phyloP scores from a whole-genome alignment of 2,113 vertebrate species.

The Indicator maculatus region DNA sequence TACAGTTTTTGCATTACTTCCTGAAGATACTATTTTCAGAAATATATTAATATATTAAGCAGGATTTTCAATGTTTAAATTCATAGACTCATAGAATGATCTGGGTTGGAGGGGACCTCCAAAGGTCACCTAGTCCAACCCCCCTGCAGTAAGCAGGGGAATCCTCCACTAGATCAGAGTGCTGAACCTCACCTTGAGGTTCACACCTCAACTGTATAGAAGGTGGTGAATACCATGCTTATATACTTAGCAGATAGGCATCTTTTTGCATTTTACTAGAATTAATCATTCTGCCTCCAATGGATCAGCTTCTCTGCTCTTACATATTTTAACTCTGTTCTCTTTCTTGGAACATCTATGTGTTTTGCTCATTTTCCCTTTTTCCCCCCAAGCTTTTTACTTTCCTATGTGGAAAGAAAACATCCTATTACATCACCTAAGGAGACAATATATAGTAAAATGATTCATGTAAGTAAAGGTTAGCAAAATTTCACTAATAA shows the following conservation, averaged over 20 bases:
- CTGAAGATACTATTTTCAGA: neutral
- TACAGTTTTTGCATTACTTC: neutral
- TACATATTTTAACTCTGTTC: neutral
- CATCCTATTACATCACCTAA: fast-evolving
- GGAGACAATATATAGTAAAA: neutral
- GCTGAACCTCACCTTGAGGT: too few relatives aligned
- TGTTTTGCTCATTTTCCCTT: neutral
- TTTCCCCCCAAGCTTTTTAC: neutral
- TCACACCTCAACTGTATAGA: neutral
- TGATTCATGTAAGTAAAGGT: neutral
- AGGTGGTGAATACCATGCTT: neutral
- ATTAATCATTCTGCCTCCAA: neutral
- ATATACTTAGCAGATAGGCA: neutral
- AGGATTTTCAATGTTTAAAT: neutral
- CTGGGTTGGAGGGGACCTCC: too few relatives aligned
- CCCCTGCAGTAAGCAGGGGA: too few relatives aligned
- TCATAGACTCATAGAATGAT: too few relatives aligned
- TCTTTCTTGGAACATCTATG: neutral
- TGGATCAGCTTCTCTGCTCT: neutral
- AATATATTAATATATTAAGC: neutral
- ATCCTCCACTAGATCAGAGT: too few relatives aligned
- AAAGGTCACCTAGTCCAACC: too few relatives aligned
- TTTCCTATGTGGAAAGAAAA: neutral
- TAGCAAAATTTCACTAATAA: neutral
- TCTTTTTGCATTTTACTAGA: neutral